Percentiles rank a stretch among this genome's conserved stretches.
phyloP scores from a whole-genome alignment of 2,888 invertebrate genomes.

The Dryadula phaetusa region DNA sequence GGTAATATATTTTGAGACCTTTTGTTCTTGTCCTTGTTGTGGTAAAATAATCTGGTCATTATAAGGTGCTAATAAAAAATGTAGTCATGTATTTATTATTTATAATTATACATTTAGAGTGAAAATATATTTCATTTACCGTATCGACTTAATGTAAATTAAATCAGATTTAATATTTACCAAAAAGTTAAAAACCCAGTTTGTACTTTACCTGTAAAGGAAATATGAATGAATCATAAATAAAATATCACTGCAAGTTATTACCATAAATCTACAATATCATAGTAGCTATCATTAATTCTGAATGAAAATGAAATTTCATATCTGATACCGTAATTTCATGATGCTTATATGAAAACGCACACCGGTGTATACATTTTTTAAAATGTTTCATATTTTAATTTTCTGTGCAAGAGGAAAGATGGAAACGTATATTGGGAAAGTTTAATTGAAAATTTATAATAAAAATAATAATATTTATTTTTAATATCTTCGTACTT shows the following conservation, averaged over 20 bases:
- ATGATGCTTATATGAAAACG: slow-evolving; percentile 3
- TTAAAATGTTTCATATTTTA: slow-evolving; percentile 27
- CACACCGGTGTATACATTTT: slow-evolving; percentile 16
- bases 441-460: neutral
- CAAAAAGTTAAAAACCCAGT: neutral
- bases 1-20: slow-evolving; percentile 56
- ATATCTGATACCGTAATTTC: slow-evolving; percentile 31
- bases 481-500: too few species aligned
- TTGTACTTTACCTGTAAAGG: slow-evolving; percentile 5
- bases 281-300: slow-evolving; percentile 12
- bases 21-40: neutral
- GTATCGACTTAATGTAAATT: neutral
- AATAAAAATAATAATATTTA: too few species aligned
- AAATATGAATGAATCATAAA: too few species aligned
- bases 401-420: slow-evolving; percentile 30
- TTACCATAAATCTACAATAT: slow-evolving; percentile 11
- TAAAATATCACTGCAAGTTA: slow-evolving; percentile 14
- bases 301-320: slow-evolving; percentile 28
- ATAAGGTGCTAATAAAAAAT: neutral
- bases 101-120: too few species aligned
- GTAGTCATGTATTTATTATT: too few species aligned
- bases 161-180: neutral
- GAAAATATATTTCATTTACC: neutral
- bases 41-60: neutral
- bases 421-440: slow-evolving; percentile 1